Evolutionary conservation across 1,140 invertebrate genomes (phyloP), one percentile per base, ranked within the genome.

Genomic region (Sinella curviseta): DNA sequence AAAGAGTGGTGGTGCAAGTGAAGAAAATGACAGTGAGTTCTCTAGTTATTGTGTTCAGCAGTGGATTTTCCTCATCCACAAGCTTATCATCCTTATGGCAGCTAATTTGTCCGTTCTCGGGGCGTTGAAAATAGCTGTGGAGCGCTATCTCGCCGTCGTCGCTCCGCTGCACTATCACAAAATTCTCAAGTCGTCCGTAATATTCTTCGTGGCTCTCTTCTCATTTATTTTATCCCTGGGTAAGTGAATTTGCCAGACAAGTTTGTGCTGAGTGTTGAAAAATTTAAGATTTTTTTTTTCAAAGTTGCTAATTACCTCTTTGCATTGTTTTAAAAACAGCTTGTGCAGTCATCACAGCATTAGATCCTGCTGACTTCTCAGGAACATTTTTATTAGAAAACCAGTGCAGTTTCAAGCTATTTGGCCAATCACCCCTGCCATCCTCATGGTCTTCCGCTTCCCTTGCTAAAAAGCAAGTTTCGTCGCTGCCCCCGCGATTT

Each of bases 161-260:
- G 77, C 55, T 30, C 81, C 81, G 17, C 81, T 82, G n/a, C 81
- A 82, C 33, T 82, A 79, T 60, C 81, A 82, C 70, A 79, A 80
- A 76, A 24, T 82, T 34, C 57, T 82, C 4, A 79, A 78, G 14
- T 73, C 28, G 0, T 24, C 75, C 4, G 39, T 34, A 34, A 36
- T 81, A n/a, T 8, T 78, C n/a, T 1, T 34, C 1, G 74, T 78
- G 17, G 79, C 81, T 26, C 12, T 48, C 17, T 20, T 67, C 30
- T 67, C 57, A 0, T 16, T 33, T 1, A 26, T 78, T 26, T 65
- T 82, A 54, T 65, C 81, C 4, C 30, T 80, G 16, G 75, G 81
- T 82, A 76, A 82, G 77, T 60, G 31, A 4, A n/a, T 35, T 30
- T 67, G 8, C 24, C 30, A 14, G 24, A 26, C 24, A 67, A 26